phyloP scores from a whole-genome alignment of 2,113 vertebrate species.

The Burhinus bistriatus region DNA sequence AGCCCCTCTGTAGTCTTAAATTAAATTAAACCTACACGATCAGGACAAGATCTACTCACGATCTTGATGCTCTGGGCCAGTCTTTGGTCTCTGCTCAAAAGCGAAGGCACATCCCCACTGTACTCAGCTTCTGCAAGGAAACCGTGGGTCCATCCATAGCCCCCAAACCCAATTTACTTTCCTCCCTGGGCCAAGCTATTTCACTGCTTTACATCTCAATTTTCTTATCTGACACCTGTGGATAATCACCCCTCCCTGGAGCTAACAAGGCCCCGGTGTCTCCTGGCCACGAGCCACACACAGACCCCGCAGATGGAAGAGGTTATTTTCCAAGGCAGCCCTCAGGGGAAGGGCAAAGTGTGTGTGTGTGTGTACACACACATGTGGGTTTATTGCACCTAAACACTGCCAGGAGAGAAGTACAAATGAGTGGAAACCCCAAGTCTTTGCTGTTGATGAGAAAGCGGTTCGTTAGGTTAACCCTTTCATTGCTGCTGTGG shows the following conservation, averaged over 20 bases:
- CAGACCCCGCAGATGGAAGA: background rate
- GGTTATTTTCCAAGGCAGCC: background rate
- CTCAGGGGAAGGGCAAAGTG: background rate
- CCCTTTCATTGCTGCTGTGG: rapidly evolving
- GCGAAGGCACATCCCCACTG: rapidly evolving
- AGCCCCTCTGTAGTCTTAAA: background rate
- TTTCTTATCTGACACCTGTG: background rate
- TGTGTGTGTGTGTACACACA: background rate
- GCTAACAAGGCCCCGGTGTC: background rate
- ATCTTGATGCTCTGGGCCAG: background rate
- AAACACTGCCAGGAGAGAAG: background rate
- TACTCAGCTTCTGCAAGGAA: background rate
- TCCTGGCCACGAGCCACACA: background rate
- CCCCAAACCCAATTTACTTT: background rate
- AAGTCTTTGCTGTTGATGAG: background rate
- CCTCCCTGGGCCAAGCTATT: background rate
- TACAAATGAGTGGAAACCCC: background rate
- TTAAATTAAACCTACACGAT: rapidly evolving
- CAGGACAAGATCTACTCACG: background rate
- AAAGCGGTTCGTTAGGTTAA: rapidly evolving
- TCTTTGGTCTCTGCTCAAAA: background rate
- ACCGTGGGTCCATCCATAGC: rapidly evolving
- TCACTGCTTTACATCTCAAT: background rate
- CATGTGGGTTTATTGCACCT: background rate
- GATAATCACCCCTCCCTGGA: background rate